Percentiles rank a stretch among this genome's conserved stretches.
Conservation (phyloP, 1,140 invertebrate species). For the Linepithema humile region DNA sequence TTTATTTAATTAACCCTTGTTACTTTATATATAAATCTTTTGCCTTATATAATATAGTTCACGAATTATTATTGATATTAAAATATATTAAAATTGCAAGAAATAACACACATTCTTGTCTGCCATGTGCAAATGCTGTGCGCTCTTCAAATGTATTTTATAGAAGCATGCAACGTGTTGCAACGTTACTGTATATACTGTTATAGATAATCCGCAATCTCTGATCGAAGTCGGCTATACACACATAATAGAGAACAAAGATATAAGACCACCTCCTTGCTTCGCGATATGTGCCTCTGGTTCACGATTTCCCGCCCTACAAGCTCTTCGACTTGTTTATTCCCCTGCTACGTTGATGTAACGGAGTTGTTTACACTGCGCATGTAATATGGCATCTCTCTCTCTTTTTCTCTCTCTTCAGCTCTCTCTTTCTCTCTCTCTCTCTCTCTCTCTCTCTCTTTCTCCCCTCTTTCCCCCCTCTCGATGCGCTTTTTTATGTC, state of each 20-base stretch:
- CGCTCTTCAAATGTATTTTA: background rate
- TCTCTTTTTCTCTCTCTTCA: background rate
- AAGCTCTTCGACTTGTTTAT: constrained; percentile 79
- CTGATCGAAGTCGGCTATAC: background rate
- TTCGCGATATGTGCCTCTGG: constrained; percentile 81
- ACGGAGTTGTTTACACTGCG: constrained; percentile 85
- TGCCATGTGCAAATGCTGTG: too few species aligned
- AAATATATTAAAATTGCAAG: background rate
- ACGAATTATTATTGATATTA: background rate
- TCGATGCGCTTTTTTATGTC: too few species aligned
- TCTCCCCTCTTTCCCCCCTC: background rate
- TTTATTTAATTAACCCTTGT: too few species aligned
- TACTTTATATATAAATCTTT: too few species aligned
- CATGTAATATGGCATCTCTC: constrained; percentile 82
- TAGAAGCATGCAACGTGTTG: too few species aligned
- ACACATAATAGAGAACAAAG: background rate
- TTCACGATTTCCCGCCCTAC: constrained; percentile 82
- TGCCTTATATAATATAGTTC: background rate
- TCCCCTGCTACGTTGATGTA: constrained; percentile 83
- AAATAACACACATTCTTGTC: background rate
- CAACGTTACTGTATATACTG: background rate
- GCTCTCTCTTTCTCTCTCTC: background rate
- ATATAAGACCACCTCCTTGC: constrained; percentile 75
- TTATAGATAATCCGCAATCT: background rate
- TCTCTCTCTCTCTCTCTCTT: background rate